Conservation (phyloP, 2,113 vertebrate species). For the Stictonetta naevosa region DNA sequence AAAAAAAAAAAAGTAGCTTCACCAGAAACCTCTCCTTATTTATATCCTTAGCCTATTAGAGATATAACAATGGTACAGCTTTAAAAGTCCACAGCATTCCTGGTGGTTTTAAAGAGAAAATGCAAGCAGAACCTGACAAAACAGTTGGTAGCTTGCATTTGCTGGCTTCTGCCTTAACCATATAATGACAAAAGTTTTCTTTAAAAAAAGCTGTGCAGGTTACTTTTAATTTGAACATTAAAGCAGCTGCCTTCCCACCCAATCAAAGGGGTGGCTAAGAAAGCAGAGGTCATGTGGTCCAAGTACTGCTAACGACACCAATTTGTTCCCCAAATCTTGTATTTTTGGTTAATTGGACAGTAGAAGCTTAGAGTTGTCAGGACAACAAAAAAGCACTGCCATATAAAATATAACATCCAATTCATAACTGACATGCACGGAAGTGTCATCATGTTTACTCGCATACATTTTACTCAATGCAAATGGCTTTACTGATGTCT, state of each 20-base stretch:
- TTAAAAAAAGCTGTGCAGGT: not conserved
- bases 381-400: not conserved
- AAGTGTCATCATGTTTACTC: not conserved
- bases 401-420: not conserved
- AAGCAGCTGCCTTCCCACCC: not conserved
- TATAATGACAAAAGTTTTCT: not conserved
- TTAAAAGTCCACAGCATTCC: not conserved
- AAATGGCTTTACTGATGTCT: not conserved
- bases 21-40: not conserved
- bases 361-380: not conserved
- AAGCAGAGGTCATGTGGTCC: not conserved
- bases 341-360: not conserved
- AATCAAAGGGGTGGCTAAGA: not conserved
- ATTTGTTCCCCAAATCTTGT: accelerated
- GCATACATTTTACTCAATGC: not conserved
- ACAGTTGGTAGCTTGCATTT: not conserved
- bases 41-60: not conserved
- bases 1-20: not conserved
- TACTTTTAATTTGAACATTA: not conserved
- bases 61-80: not conserved
- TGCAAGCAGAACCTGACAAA: not conserved
- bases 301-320: not conserved
- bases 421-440: not conserved
- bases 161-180: not conserved
- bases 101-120: not conserved